Evolutionary conservation across 1,140 invertebrate species (phyloP).

Genomic region (Andrena cerasifolii): DNA sequence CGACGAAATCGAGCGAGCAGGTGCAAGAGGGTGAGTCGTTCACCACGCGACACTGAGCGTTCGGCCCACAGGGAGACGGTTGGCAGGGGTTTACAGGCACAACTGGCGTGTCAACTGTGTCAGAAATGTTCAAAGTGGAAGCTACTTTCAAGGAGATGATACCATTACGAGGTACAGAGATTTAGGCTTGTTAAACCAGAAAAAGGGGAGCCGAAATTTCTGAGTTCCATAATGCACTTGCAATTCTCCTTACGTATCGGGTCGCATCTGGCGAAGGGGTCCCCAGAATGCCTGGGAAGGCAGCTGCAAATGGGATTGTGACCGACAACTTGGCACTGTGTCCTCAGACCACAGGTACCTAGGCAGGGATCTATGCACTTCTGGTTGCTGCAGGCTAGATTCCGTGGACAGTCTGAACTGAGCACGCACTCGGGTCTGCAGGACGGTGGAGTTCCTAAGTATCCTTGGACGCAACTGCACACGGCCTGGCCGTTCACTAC

Average conservation of each 20-base stretch:
- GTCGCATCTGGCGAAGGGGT: constrained; percentile 84
- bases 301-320: constrained; percentile 91
- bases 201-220: no score
- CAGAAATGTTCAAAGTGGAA: no score
- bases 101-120: constrained; percentile 71
- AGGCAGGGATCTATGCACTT: constrained; percentile 88
- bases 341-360: constrained; percentile 85
- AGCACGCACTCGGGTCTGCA: constrained; percentile 89
- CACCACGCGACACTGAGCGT: constrained; percentile 85
- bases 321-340: constrained; percentile 87
- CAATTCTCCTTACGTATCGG: constrained; percentile 72
- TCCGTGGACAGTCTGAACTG: constrained; percentile 86
- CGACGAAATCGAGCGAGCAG: constrained; percentile 85
- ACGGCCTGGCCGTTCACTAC: constrained; percentile 71
- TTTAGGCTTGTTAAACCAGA: no score
- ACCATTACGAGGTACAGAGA: no score
- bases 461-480: constrained; percentile 87
- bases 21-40: constrained; percentile 86
- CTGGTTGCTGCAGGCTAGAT: constrained; percentile 85
- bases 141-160: background rate
- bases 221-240: background rate
- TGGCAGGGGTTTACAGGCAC: constrained; percentile 84
- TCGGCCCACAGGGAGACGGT: constrained; percentile 88
- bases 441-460: constrained; percentile 87
- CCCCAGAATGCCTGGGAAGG: constrained; percentile 85